Base-by-base conservation (phyloP, 2,113 vertebrate genomes). In the Plotosus lineatus region DNA sequence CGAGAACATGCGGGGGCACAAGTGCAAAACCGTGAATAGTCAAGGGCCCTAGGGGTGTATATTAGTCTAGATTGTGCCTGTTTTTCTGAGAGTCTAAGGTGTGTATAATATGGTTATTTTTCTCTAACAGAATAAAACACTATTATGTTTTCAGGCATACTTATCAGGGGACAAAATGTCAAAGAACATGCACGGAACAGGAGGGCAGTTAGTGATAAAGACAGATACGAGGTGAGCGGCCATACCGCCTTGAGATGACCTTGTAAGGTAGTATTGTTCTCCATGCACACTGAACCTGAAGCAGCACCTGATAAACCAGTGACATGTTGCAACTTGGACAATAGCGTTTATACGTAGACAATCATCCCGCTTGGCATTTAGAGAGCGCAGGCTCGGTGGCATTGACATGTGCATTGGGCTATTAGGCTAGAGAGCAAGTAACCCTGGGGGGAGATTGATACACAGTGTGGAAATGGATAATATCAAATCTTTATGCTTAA, bases 311-410 rank as follows among this genome's bases (percentile, higher is more conserved):
- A 90, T 88, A 85, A 88, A 86, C 82, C 79, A 61, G 21, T 50
- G 82, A 74, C 88, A 85, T 88, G 82, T 78, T 81, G 55, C 76
- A 82, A 84, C 79, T 76, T 80, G 78, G 75, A 38, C 85, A 85
- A 86, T 77, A 73, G 60, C 66, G 89, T 91, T 90, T 90, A 85
- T 89, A 90, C 88, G 88, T 87, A n/a, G n/a, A n/a, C n/a, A n/a
- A 80, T 88, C 28, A 10, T 80, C 69, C 44, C 56, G 53, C 69
- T 74, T 81, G 79, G 56, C 79, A 81, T 81, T 85, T 80, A 79
- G 85, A 80, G 86, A 85, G 75, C 75, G 75, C 71, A 28, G 73
- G 80, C 83, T 83, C 76, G 81, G 60, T 42, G 79, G 84, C 84
- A 85, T 83, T 86, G 82, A 84, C 75, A 40, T 44, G 78, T 72